Evolutionary conservation across 2,113 vertebrate genomes (phyloP).

Genomic region (Sminthopsis crassicaudata): DNA sequence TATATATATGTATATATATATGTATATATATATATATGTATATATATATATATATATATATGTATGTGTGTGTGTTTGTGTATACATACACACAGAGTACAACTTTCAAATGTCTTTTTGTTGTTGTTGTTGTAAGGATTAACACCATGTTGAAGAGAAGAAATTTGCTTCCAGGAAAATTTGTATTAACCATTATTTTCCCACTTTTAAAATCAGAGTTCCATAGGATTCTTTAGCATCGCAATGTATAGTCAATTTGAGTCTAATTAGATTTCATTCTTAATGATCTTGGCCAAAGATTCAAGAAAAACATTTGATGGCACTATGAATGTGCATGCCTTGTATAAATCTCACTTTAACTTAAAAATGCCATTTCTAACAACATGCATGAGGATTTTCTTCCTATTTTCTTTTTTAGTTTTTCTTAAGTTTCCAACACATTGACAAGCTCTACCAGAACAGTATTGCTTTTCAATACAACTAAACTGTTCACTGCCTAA

Average conservation of each 20-base stretch:
- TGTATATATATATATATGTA: background rate
- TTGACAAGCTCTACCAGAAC: background rate
- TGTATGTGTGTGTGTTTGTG: background rate
- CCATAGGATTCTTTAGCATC: conserved; percentile 65
- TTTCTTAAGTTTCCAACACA: conserved; percentile 36
- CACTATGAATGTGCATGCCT: conserved; percentile 61
- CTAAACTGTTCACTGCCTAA: background rate
- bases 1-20: no score
- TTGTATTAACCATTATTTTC: conserved; percentile 65
- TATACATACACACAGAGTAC: background rate
- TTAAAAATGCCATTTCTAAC: conserved; percentile 38
- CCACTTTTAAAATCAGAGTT: conserved; percentile 58
- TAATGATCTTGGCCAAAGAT: conserved; percentile 65
- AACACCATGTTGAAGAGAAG: conserved; percentile 56
- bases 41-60: background rate
- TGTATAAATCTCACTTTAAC: conserved; percentile 67
- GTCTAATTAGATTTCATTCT: conserved; percentile 74
- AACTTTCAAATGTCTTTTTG: conserved; percentile 43
- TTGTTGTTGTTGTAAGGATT: conserved; percentile 46
- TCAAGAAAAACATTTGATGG: conserved; percentile 52
- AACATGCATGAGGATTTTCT: background rate
- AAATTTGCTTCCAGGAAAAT: conserved; percentile 53
- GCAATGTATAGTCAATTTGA: conserved; percentile 71
- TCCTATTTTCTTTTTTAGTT: conserved; percentile 44
- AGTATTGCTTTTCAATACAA: conserved; percentile 31